These are phyloP conservation scores for Mesoligia furuncula DNA, from an alignment of 2,888 invertebrate genomes.

Conservation along the genomic window DNA sequence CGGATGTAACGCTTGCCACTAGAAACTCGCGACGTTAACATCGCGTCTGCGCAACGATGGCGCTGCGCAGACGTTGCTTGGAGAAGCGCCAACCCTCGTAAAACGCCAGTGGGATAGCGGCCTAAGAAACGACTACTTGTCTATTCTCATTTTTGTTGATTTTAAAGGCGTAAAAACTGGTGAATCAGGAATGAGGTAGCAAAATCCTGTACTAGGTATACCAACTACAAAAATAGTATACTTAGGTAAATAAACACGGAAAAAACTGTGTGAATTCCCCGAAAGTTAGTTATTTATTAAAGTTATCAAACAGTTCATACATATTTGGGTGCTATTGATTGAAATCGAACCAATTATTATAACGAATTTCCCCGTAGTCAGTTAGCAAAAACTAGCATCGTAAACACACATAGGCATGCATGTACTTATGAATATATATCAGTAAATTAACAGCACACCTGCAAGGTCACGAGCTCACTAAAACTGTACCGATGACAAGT, in stretches of 20 bases:
- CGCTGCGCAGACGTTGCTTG: too few relatives aligned
- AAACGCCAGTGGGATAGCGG: too few relatives aligned
- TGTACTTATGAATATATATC: constrained; percentile 45
- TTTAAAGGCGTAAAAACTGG: background rate
- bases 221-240: background rate
- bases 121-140: background rate
- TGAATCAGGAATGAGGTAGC: constrained; percentile 8
- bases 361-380: constrained; percentile 3
- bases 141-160: too few relatives aligned
- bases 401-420: constrained; percentile 6
- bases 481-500: constrained; percentile 45
- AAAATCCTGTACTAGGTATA: background rate
- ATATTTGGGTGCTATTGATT: background rate
- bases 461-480: constrained; percentile 55
- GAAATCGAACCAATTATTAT: background rate
- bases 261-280: constrained; percentile 9
- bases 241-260: background rate
- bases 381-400: constrained; percentile 25
- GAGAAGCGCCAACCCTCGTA: too few relatives aligned
- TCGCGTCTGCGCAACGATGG: too few relatives aligned
- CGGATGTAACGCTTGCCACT: too few relatives aligned
- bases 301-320: background rate
- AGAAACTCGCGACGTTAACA: too few relatives aligned
- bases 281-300: too few relatives aligned
- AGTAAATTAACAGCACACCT: constrained; percentile 47